phyloP scores from a whole-genome alignment of 2,797 vertebrate genomes.

The Ptychadena robeensis region DNA sequence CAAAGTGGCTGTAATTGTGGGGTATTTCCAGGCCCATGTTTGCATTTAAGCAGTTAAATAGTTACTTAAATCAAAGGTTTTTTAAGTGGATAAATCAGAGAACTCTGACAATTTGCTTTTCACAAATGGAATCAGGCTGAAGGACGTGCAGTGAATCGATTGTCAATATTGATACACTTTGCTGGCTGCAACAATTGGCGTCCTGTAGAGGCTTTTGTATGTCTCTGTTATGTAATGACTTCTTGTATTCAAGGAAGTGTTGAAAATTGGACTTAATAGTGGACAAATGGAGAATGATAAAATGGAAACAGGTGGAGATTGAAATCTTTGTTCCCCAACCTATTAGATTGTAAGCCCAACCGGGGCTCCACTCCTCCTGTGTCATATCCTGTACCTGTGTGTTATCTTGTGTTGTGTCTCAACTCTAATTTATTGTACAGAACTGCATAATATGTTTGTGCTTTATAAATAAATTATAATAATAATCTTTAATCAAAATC shows the following conservation, averaged over 20 bases:
- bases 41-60: slow-evolving; percentile 17
- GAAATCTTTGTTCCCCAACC: too few relatives aligned
- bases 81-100: slow-evolving; percentile 35
- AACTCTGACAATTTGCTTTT: slow-evolving; percentile 50
- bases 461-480: too few relatives aligned
- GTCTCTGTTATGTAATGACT: slow-evolving; percentile 22
- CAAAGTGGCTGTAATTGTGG: neutral
- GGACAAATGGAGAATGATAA: neutral
- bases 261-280: neutral
- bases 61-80: neutral
- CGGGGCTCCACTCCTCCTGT: too few relatives aligned
- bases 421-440: too few relatives aligned
- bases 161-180: slow-evolving; percentile 48
- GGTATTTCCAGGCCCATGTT: neutral
- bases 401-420: too few relatives aligned
- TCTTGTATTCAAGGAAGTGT: slow-evolving; percentile 13
- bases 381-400: too few relatives aligned
- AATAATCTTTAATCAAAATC: too few relatives aligned
- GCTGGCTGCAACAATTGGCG: slow-evolving; percentile 24
- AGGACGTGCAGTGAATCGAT: slow-evolving; percentile 30
- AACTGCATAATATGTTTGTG: too few relatives aligned
- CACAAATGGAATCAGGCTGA: slow-evolving; percentile 34
- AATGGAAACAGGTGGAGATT: too few relatives aligned
- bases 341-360: too few relatives aligned
- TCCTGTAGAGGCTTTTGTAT: slow-evolving; percentile 24